These are phyloP conservation scores for Chaetops frenatus DNA, from an alignment of 2,113 vertebrate genomes.

Conservation along the genomic window DNA sequence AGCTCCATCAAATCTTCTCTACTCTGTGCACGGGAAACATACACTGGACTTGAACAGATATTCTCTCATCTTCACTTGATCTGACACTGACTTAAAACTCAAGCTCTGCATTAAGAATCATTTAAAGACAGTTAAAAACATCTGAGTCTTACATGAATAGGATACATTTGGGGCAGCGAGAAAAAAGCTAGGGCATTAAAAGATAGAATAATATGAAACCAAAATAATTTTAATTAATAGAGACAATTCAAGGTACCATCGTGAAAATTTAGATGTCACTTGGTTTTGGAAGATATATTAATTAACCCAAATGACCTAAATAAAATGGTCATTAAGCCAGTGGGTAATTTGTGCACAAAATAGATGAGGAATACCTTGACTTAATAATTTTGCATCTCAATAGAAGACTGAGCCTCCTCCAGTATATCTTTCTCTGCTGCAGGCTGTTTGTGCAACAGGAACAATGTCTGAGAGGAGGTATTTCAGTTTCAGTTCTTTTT, in stretches of 20 bases:
- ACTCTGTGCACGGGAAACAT: neutral
- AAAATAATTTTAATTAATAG: neutral
- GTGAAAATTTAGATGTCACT: neutral
- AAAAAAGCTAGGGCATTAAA: neutral
- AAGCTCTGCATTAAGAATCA: neutral
- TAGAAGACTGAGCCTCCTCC: neutral
- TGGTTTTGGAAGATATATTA: neutral
- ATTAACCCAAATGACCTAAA: neutral
- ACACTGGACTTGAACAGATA: neutral
- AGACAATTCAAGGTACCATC: neutral
- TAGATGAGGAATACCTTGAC: neutral
- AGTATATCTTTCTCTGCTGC: neutral
- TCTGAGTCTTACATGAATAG: neutral
- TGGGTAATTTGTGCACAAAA: neutral
- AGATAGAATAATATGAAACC: neutral
- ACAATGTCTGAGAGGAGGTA: neutral
- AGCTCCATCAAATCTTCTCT: neutral
- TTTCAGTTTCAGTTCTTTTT: neutral
- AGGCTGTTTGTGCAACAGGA: neutral
- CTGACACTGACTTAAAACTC: neutral
- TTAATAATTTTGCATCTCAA: neutral
- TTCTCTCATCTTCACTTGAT: neutral
- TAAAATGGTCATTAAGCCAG: neutral
- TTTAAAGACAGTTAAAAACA: neutral
- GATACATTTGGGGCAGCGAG: neutral